These are phyloP conservation scores for Nymphalis c-album DNA, from an alignment of 2,888 invertebrate genomes.

Conservation along the genomic window DNA sequence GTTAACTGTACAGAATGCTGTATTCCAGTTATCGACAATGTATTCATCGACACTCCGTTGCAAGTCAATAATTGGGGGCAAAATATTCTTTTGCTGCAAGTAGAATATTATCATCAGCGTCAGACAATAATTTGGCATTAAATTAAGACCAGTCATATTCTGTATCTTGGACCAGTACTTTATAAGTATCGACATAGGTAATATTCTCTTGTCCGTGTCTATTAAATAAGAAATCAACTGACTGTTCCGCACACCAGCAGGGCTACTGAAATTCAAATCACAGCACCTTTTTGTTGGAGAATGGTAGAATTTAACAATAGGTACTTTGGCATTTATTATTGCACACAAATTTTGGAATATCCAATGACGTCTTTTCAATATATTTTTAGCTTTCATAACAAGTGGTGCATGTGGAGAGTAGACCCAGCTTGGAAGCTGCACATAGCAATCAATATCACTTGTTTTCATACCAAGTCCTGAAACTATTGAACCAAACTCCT, in stretches of 20 bases:
- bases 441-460: slow-evolving; percentile 88
- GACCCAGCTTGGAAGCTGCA: slow-evolving; percentile 62
- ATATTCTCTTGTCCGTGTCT: slow-evolving; percentile 77
- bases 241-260: slow-evolving; percentile 85
- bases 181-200: slow-evolving; percentile 83
- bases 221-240: slow-evolving; percentile 82
- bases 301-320: slow-evolving; percentile 88
- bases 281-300: slow-evolving; percentile 81
- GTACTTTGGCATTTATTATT: slow-evolving; percentile 86
- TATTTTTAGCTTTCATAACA: slow-evolving; percentile 54
- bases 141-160: slow-evolving; percentile 69
- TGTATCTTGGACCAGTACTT: slow-evolving; percentile 88
- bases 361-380: slow-evolving; percentile 55
- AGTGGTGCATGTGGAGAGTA: slow-evolving; percentile 35
- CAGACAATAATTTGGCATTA: slow-evolving; percentile 85
- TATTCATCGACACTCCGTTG: slow-evolving; percentile 53
- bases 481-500: slow-evolving; percentile 88
- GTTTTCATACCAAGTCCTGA: slow-evolving; percentile 85
- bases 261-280: slow-evolving; percentile 87
- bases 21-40: slow-evolving; percentile 82
- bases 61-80: slow-evolving; percentile 80
- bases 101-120: slow-evolving; percentile 85
- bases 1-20: slow-evolving; percentile 68
- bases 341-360: slow-evolving; percentile 57
- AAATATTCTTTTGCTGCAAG: slow-evolving; percentile 82